Percentiles rank a stretch among this genome's conserved stretches.
Conservation (phyloP, 1,140 invertebrate species). For the Bilobella aurantiaca region DNA sequence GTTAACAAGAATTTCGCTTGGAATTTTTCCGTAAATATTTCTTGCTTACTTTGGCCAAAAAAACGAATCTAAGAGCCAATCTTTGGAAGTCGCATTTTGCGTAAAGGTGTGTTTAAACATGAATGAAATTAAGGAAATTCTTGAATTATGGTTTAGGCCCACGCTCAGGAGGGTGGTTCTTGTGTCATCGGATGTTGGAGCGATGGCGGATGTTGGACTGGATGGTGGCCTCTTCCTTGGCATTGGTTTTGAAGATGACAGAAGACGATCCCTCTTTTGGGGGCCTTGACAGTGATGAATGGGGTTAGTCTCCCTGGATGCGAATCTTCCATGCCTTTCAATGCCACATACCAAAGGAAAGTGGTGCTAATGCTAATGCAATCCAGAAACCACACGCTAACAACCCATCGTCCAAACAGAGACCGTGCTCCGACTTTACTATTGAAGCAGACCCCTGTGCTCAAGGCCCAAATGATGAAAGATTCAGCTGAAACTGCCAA, state of each 20-base stretch:
- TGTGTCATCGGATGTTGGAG: background rate
- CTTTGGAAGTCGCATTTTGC: too few species aligned
- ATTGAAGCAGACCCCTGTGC: too few species aligned
- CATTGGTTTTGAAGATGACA: background rate
- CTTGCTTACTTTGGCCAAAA: too few species aligned
- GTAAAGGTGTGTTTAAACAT: too few species aligned
- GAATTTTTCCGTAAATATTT: too few species aligned
- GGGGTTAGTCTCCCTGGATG: slow-evolving; percentile 2
- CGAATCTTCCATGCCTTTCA: background rate
- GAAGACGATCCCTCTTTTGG: background rate
- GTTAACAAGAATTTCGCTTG: too few species aligned
- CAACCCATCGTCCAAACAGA: background rate
- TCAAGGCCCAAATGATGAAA: background rate
- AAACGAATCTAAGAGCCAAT: too few species aligned
- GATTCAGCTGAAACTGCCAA: background rate
- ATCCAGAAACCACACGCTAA: slow-evolving; percentile 8
- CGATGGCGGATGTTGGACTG: background rate
- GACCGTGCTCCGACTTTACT: too few species aligned
- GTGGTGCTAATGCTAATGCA: background rate
- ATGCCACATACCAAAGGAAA: background rate
- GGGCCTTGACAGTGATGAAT: background rate
- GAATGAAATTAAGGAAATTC: too few species aligned
- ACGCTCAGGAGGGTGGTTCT: background rate
- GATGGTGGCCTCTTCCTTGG: background rate
- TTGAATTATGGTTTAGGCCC: too few species aligned